phyloP scores from a whole-genome alignment of 2,113 vertebrate species.

The Engraulis encrasicolus region DNA sequence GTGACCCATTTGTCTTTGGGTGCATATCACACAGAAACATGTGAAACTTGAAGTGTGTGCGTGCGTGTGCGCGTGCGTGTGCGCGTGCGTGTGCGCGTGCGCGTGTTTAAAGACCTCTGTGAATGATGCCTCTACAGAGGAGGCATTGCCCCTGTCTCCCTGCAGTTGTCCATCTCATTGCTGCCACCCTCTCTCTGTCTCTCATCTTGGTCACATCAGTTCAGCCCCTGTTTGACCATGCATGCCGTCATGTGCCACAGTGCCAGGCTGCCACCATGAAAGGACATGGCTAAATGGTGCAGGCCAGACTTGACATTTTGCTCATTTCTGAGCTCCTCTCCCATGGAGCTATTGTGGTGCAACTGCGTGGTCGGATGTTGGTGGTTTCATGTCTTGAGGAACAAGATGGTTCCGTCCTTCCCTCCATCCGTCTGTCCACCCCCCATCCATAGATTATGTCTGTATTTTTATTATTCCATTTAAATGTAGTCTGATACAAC shows the following conservation, averaged over 20 bases:
- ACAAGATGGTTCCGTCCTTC: too few relatives aligned
- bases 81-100: too few relatives aligned
- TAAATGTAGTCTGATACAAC: not conserved
- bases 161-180: constrained; percentile 47
- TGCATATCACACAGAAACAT: constrained; percentile 50
- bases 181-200: constrained; percentile 36
- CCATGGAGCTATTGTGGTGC: not conserved
- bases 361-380: not conserved
- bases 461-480: not conserved
- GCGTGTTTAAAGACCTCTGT: constrained; percentile 37
- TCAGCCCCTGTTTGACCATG: constrained; percentile 33
- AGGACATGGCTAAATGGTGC: not conserved
- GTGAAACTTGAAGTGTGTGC: constrained; percentile 41
- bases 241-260: constrained; percentile 14
- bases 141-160: constrained; percentile 48
- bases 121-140: constrained; percentile 48
- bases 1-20: constrained; percentile 53
- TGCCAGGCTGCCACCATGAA: not conserved
- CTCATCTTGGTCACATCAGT: constrained; percentile 37
- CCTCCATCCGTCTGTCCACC: too few relatives aligned
- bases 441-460: not conserved
- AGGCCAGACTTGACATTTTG: not conserved
- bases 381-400: not conserved
- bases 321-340: not conserved
- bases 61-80: too few relatives aligned